Percentiles rank a stretch among this genome's conserved stretches.
phyloP scores from a whole-genome alignment of 2,888 invertebrate genomes.

The Gastrophysa polygoni region DNA sequence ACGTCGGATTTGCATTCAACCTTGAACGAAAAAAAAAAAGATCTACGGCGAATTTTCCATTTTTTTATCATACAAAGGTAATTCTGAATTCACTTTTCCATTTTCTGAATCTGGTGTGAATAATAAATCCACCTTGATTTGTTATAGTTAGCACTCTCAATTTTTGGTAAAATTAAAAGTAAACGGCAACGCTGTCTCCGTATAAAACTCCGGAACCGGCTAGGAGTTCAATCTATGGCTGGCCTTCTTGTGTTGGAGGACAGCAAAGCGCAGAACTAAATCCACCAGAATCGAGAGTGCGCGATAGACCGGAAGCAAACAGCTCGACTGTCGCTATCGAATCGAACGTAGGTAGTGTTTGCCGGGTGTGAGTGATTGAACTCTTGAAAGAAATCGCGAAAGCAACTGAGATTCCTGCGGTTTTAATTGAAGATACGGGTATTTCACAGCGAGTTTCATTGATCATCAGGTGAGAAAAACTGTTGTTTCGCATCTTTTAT shows the following conservation, averaged over 20 bases:
- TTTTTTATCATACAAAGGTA: no score
- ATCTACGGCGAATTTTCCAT: no score
- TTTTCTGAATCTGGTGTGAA: no score
- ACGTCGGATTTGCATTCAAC: no score
- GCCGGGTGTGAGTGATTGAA: constrained; percentile 32
- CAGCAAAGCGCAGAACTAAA: not conserved
- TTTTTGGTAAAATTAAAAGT: not conserved
- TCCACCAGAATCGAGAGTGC: constrained; percentile 32
- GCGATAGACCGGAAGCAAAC: constrained; percentile 33
- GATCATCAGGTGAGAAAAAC: constrained; percentile 6
- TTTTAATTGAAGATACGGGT: not conserved
- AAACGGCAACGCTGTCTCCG: constrained; percentile 14
- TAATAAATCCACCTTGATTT: no score
- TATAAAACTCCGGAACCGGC: constrained; percentile 25
- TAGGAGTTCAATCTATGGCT: constrained; percentile 15
- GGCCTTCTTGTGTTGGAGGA: constrained; percentile 6
- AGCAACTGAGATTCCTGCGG: constrained; percentile 6
- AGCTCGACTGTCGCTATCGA: constrained; percentile 20
- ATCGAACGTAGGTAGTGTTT: constrained; percentile 30
- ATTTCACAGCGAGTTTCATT: not conserved
- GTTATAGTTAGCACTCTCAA: no score
- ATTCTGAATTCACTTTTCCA: no score
- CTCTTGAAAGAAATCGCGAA: not conserved
- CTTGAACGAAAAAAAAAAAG: no score
- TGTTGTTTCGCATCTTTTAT: not conserved